Conservation (phyloP, 2,888 invertebrate species). For the Leptopilina drosophilae region DNA sequence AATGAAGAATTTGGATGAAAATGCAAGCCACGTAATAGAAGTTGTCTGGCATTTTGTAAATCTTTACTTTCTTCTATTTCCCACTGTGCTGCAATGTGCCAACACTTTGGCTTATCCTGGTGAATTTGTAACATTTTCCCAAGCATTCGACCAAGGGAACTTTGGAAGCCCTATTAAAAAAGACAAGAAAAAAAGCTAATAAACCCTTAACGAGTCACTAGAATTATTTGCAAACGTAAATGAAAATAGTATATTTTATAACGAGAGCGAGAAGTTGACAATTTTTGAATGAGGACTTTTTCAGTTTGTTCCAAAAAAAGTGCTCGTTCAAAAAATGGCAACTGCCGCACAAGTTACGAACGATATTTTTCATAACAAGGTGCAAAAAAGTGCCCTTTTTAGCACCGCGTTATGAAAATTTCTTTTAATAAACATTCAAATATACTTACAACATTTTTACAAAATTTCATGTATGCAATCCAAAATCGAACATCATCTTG, state of each 20-base stretch:
- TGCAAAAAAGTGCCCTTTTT: too few species aligned
- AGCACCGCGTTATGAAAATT: too few species aligned
- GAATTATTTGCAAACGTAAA: too few species aligned
- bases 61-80: constrained; percentile 85
- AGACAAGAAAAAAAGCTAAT: constrained; percentile 17
- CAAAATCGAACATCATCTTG: constrained; percentile 86
- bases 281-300: too few species aligned
- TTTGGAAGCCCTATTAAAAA: constrained; percentile 68
- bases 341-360: too few species aligned
- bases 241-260: too few species aligned
- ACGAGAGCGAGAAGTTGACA: too few species aligned
- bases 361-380: too few species aligned
- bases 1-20: constrained; percentile 84
- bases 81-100: constrained; percentile 89
- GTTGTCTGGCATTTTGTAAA: constrained; percentile 83
- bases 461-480: constrained; percentile 89
- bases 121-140: constrained; percentile 81
- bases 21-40: constrained; percentile 87
- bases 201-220: too few species aligned
- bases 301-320: too few species aligned
- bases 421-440: background rate
- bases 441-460: constrained; percentile 81
- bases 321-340: too few species aligned
- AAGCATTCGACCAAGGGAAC: constrained; percentile 72
- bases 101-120: constrained; percentile 85